A percentile compares a stretch with the other conserved stretches of the same genome.
Evolutionary conservation across 2,113 vertebrate genomes (phyloP).

Genomic region (Etia nguti): DNA sequence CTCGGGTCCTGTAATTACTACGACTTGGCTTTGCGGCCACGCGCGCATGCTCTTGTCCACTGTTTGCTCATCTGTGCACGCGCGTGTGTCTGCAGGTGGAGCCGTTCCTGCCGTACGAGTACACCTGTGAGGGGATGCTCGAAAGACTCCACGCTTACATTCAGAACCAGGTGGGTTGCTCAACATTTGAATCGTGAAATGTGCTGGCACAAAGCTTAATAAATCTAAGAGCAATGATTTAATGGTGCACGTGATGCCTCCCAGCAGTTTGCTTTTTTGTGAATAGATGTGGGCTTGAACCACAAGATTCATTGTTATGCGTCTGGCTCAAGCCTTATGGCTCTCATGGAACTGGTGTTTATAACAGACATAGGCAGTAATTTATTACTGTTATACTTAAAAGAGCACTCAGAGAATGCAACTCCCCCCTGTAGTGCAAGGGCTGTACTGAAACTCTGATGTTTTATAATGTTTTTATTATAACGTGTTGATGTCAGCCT

Average conservation of each 20-base stretch:
- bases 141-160: slow-evolving; percentile 93
- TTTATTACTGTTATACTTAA: neutral
- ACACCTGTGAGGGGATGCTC: slow-evolving; percentile 94
- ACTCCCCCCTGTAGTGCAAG: neutral
- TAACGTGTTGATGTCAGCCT: neutral
- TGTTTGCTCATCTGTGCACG: slow-evolving; percentile 4
- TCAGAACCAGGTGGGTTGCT: slow-evolving; percentile 85
- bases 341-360: neutral
- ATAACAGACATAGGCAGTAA: neutral
- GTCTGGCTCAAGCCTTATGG: neutral
- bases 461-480: neutral
- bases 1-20: slow-evolving; percentile 34
- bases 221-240: neutral
- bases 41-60: neutral
- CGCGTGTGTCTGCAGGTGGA: slow-evolving; percentile 79
- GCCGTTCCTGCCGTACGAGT: slow-evolving; percentile 93
- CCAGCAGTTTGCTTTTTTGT: neutral
- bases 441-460: neutral
- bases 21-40: neutral
- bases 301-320: neutral
- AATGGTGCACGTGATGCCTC: neutral
- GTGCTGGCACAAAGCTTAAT: neutral
- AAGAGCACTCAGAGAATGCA: neutral
- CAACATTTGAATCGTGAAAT: neutral
- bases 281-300: neutral